Percentiles rank a stretch among this genome's conserved stretches.
These are phyloP conservation scores for Drosophila greeni DNA, from an alignment of 2,888 invertebrate species.

Conservation along the genomic window DNA sequence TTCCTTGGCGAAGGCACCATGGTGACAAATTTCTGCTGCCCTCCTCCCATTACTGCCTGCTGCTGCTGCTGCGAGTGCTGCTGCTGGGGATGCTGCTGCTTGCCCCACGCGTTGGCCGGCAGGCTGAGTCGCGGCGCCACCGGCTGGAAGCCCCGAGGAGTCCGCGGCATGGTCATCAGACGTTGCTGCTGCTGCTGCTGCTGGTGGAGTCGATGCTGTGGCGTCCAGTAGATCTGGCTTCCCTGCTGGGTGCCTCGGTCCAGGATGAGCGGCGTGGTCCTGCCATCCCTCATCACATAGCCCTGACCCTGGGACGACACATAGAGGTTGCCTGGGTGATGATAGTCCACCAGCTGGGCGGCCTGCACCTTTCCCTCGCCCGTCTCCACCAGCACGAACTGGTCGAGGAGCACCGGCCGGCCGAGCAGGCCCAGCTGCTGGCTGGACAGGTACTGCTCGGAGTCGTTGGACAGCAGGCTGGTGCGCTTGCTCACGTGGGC, in stretches of 20 bases:
- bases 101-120: conserved; percentile 13
- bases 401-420: conserved; percentile 52
- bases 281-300: conserved; percentile 67
- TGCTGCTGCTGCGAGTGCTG: conserved; percentile 20
- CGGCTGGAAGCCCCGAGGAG: conserved; percentile 54
- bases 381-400: conserved; percentile 75
- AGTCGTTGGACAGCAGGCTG: conserved; percentile 75
- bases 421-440: conserved; percentile 53
- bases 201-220: conserved; percentile 55
- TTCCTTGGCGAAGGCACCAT: conserved; percentile 48
- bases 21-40: conserved; percentile 43
- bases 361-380: conserved; percentile 72
- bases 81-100: conserved; percentile 9
- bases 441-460: conserved; percentile 73
- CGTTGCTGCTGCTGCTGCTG: conserved; percentile 36
- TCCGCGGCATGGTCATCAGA: conserved; percentile 49
- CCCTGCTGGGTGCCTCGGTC: conserved; percentile 70
- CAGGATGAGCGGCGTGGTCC: conserved; percentile 76
- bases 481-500: conserved; percentile 77
- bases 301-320: conserved; percentile 31
- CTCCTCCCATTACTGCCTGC: conserved; percentile 30
- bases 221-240: conserved; percentile 77
- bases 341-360: conserved; percentile 70
- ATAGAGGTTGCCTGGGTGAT: conserved; percentile 51
- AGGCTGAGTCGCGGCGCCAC: conserved; percentile 49